Conservation (phyloP, 2,113 vertebrate species). For the Argyrosomus japonicus region DNA sequence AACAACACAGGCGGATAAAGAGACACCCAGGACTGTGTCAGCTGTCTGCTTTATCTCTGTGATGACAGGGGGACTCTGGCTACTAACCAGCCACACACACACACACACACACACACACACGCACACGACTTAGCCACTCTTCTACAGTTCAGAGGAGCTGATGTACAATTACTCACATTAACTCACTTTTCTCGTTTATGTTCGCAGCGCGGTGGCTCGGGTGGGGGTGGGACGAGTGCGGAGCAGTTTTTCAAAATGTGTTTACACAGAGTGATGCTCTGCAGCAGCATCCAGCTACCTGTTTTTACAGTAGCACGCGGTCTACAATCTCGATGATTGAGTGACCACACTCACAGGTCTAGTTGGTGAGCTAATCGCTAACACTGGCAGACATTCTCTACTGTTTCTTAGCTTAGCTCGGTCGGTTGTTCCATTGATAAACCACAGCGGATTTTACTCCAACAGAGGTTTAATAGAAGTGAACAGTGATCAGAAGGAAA, state of each 20-base stretch:
- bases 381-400: too few species aligned
- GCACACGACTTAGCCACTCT: not conserved
- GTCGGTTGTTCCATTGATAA: too few species aligned
- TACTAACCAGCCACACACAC: conserved; percentile 19
- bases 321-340: not conserved
- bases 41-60: conserved; percentile 54
- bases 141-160: not conserved
- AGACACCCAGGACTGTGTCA: conserved; percentile 43
- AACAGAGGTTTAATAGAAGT: not conserved
- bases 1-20: conserved; percentile 52
- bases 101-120: not conserved
- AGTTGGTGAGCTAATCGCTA: too few species aligned
- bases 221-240: not conserved
- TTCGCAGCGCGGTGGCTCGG: not conserved
- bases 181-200: not conserved
- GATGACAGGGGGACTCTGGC: conserved; percentile 51
- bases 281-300: not conserved
- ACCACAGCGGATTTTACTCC: not conserved
- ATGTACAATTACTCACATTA: conserved; percentile 3
- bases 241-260: not conserved
- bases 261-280: conserved; percentile 4
- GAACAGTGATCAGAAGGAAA: not conserved
- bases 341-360: not conserved
- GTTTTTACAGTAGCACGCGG: not conserved
- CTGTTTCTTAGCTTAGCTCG: too few species aligned